These are phyloP conservation scores for Galeruca laticollis DNA, from an alignment of 2,888 invertebrate species.

Conservation along the genomic window DNA sequence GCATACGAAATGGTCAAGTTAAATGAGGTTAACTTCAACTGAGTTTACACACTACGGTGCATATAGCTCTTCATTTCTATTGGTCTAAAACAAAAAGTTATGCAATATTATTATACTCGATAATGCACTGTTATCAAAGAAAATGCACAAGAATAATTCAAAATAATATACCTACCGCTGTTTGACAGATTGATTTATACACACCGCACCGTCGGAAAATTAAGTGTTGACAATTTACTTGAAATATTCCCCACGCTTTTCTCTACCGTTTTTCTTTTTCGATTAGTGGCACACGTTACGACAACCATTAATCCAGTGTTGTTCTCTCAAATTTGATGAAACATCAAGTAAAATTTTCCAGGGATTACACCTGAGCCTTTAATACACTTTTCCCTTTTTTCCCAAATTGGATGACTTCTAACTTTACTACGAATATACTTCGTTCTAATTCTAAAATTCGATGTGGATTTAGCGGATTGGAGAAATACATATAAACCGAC, in stretches of 20 bases:
- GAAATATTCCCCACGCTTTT: not conserved
- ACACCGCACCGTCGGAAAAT: not conserved
- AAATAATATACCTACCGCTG: not conserved
- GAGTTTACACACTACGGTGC: no score
- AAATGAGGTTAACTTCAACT: no score
- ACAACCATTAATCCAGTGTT: conserved; percentile 42
- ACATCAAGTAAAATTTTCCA: conserved; percentile 57
- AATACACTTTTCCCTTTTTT: conserved; percentile 50
- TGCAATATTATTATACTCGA: not conserved
- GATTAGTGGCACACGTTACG: conserved; percentile 18
- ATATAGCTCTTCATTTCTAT: no score
- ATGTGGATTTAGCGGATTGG: conserved; percentile 61
- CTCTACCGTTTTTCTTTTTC: not conserved
- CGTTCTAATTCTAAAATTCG: conserved; percentile 63
- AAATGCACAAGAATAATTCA: not conserved
- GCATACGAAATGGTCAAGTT: no score
- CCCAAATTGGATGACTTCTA: conserved; percentile 52
- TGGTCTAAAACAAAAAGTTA: no score
- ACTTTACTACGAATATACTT: conserved; percentile 60
- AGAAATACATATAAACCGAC: conserved; percentile 61
- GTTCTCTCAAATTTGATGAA: conserved; percentile 50
- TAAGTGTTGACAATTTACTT: conserved; percentile 4
- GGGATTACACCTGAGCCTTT: conserved; percentile 58
- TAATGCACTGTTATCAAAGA: not conserved
- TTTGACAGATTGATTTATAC: not conserved